Evolutionary conservation across 2,113 vertebrate species (phyloP).

Genomic region (Lepisosteus oculatus): DNA sequence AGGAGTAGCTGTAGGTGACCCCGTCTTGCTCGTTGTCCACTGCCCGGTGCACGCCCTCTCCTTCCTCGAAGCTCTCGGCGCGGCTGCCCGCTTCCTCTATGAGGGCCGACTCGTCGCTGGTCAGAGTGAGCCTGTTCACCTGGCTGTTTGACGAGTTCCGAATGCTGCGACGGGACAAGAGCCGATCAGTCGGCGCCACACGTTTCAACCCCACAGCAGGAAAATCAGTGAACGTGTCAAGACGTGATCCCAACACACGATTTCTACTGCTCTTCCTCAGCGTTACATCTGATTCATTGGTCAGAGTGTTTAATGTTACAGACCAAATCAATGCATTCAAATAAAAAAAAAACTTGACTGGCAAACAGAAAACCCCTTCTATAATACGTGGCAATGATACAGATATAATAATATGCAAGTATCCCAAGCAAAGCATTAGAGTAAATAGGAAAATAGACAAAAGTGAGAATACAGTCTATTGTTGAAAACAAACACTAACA

Average conservation of each 20-base stretch:
- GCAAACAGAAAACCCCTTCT: too few species aligned
- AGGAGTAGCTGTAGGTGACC: constrained; percentile 96
- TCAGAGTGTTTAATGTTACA: too few species aligned
- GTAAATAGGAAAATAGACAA: not conserved
- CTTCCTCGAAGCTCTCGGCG: constrained; percentile 75
- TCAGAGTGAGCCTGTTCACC: constrained; percentile 92
- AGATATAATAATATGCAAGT: not conserved
- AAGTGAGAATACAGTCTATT: not conserved
- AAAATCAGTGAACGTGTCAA: too few species aligned
- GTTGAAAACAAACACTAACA: not conserved
- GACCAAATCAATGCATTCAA: too few species aligned
- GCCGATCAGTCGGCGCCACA: not conserved
- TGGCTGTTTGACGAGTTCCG: constrained; percentile 92
- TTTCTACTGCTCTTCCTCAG: too few species aligned
- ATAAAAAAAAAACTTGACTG: too few species aligned
- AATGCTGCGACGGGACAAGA: constrained; percentile 64
- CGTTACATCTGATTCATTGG: too few species aligned
- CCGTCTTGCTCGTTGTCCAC: constrained; percentile 92
- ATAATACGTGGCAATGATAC: not conserved
- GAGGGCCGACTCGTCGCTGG: constrained; percentile 89
- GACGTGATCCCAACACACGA: too few species aligned
- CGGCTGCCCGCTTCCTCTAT: constrained; percentile 85
- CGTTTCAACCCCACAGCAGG: not conserved
- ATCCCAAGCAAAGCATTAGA: not conserved
- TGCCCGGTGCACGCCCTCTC: constrained; percentile 67